These are phyloP conservation scores for Stichopus horrens DNA, from an alignment of 53 echinoderm and acorn worm species.

Conservation along the genomic window DNA sequence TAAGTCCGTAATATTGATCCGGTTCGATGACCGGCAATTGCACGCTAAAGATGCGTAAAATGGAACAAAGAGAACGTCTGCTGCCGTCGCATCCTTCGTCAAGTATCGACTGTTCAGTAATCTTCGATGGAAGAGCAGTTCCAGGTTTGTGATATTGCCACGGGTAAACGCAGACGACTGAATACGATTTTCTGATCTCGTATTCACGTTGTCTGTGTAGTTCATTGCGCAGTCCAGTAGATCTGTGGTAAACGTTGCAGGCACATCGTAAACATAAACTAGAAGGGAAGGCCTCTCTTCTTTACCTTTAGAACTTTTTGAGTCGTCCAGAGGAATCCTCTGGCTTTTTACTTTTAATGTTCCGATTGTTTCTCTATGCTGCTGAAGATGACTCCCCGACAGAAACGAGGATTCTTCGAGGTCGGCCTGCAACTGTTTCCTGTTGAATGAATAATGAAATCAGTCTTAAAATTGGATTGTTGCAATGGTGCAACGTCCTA, in stretches of 20 bases:
- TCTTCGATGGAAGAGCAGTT: constrained; percentile 76
- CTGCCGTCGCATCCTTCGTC: constrained; percentile 67
- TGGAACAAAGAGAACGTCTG: constrained; percentile 81
- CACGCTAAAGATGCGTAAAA: constrained; percentile 83
- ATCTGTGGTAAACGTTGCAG: constrained; percentile 75
- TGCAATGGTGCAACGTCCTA: too few species aligned
- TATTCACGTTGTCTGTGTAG: neutral
- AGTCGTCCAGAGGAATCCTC: neutral
- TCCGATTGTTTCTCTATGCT: neutral
- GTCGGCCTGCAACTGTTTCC: constrained; percentile 34
- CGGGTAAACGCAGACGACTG: neutral
- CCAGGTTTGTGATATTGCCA: constrained; percentile 16
- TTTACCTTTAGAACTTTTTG: neutral
- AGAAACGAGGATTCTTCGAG: neutral
- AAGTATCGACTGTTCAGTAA: constrained; percentile 59
- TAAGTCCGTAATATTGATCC: constrained; percentile 54
- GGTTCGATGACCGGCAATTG: constrained; percentile 56
- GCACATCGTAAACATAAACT: constrained; percentile 84
- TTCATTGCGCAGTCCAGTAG: constrained; percentile 57
- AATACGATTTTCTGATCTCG: neutral
- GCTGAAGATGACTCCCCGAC: neutral
- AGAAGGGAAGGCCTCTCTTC: constrained; percentile 59
- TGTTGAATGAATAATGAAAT: neutral
- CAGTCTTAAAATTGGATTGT: neutral
- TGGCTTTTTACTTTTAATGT: neutral